These are phyloP conservation scores for Pteropus rufus DNA, from an alignment of 2,797 vertebrate species.

Conservation along the genomic window DNA sequence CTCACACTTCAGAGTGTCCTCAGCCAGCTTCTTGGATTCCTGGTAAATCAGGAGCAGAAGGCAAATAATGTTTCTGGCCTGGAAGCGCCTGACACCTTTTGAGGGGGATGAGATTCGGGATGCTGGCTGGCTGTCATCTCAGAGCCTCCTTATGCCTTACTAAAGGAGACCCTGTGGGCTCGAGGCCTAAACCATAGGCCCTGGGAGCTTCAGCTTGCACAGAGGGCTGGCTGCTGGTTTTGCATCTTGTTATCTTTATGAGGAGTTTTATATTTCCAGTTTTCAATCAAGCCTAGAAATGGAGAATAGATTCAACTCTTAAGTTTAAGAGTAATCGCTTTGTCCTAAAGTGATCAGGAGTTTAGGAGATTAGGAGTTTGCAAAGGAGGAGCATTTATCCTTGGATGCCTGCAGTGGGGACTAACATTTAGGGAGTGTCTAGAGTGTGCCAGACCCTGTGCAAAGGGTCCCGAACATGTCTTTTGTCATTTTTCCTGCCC, in stretches of 20 bases:
- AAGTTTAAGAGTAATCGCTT: too few relatives aligned
- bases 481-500: not conserved
- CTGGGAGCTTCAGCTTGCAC: not conserved
- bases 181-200: not conserved
- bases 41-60: not conserved
- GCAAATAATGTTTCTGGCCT: not conserved
- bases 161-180: not conserved
- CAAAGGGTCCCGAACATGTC: not conserved
- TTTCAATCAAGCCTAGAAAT: not conserved
- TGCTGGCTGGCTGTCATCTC: not conserved
- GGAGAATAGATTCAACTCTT: too few relatives aligned
- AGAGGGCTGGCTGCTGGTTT: not conserved
- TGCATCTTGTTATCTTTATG: not conserved
- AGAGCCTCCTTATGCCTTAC: not conserved
- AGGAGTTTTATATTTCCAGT: not conserved
- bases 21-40: not conserved
- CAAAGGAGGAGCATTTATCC: too few relatives aligned
- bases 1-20: not conserved
- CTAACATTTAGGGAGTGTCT: not conserved
- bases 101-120: not conserved
- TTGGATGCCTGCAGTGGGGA: not conserved
- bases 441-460: accelerated
- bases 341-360: too few relatives aligned
- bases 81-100: not conserved
- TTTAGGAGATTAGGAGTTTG: not conserved